Conservation (phyloP, 2,113 vertebrate genomes). For the Myiopsitta monachus region DNA sequence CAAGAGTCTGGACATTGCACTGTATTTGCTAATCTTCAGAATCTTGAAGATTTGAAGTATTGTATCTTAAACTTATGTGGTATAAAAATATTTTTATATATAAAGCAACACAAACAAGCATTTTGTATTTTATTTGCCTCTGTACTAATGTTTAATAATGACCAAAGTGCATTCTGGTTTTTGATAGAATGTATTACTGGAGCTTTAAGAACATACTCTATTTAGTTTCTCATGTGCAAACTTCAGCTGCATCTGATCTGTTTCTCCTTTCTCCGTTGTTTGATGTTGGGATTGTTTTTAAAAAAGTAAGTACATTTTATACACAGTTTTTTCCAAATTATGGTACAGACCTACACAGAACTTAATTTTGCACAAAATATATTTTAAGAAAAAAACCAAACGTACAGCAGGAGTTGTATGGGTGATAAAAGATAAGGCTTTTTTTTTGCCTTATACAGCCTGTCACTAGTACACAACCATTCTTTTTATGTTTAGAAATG, state of each 20-base stretch:
- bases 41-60: slow-evolving; percentile 1
- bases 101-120: slow-evolving; percentile 67
- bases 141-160: slow-evolving; percentile 80
- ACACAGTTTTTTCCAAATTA: slow-evolving; percentile 72
- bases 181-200: slow-evolving; percentile 83
- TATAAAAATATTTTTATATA: slow-evolving; percentile 71
- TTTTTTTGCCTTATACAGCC: slow-evolving; percentile 40
- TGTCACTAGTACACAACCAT: slow-evolving; percentile 38
- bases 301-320: slow-evolving; percentile 76
- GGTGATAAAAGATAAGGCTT: slow-evolving; percentile 62
- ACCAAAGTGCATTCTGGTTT: slow-evolving; percentile 94
- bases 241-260: slow-evolving; percentile 67
- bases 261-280: slow-evolving; percentile 74
- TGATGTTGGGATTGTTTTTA: slow-evolving; percentile 76
- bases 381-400: slow-evolving; percentile 75
- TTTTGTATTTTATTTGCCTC: slow-evolving; percentile 75
- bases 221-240: slow-evolving; percentile 77
- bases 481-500: slow-evolving; percentile 65
- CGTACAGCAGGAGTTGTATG: slow-evolving; percentile 67
- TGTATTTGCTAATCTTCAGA: slow-evolving; percentile 38
- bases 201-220: slow-evolving; percentile 80
- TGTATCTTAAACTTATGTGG: slow-evolving; percentile 62
- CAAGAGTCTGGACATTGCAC: not conserved
- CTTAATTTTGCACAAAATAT: slow-evolving; percentile 82
- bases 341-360: slow-evolving; percentile 77